phyloP scores from a whole-genome alignment of 2,888 invertebrate genomes.

The Meta bourneti region DNA sequence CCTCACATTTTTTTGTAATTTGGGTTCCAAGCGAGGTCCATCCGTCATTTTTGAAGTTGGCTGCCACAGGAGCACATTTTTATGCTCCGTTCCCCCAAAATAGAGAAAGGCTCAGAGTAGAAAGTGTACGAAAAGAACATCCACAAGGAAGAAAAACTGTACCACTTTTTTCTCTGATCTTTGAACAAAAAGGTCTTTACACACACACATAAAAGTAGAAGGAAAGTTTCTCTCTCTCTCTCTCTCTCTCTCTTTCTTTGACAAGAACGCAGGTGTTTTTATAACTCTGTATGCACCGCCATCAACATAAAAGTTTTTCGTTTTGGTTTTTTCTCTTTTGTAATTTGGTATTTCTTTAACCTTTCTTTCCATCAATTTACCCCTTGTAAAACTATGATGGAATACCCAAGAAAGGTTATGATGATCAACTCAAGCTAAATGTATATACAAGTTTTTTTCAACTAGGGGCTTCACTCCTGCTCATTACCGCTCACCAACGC shows the following conservation, averaged over 20 bases:
- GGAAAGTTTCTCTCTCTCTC: neutral
- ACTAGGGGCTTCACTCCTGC: too few species aligned
- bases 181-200: neutral
- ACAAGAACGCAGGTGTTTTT: neutral
- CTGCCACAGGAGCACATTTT: slow-evolving; percentile 12
- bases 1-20: neutral
- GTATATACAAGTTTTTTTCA: too few species aligned
- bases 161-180: neutral
- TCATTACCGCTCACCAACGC: too few species aligned
- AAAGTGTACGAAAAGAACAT: neutral
- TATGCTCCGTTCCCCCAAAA: neutral
- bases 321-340: neutral
- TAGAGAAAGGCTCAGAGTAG: neutral
- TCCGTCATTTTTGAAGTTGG: slow-evolving; percentile 22
- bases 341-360: neutral
- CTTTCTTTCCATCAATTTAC: too few species aligned
- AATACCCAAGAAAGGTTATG: too few species aligned
- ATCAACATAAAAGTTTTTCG: too few species aligned
- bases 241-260: neutral
- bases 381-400: too few species aligned
- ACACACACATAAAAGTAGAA: too few species aligned
- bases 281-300: too few species aligned
- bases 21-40: neutral
- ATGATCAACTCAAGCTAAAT: too few species aligned
- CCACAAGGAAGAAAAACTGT: neutral